phyloP scores from a whole-genome alignment of 1,140 invertebrate genomes.

The Leptopilina clavipes region DNA sequence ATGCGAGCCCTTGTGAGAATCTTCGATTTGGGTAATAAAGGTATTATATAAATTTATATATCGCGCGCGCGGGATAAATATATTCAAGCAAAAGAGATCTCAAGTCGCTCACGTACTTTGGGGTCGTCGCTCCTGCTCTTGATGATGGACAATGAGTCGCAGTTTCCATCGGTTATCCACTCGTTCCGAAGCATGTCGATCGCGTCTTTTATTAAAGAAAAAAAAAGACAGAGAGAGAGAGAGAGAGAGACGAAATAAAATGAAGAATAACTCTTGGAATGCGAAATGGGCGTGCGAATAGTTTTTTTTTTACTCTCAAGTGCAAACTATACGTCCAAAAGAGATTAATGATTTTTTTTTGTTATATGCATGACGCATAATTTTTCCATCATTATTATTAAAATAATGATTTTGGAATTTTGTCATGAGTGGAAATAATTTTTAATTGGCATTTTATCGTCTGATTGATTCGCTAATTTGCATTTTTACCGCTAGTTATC shows the following conservation, averaged over 20 bases:
- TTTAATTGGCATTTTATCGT: no score
- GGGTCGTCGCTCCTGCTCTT: conserved; percentile 10
- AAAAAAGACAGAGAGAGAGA: no score
- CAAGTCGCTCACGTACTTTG: not conserved
- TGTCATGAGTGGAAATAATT: not conserved
- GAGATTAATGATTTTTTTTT: conserved; percentile 20
- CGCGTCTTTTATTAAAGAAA: not conserved
- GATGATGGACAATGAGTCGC: conserved; percentile 19
- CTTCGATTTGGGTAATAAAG: no score
- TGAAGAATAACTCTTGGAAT: conserved; percentile 8
- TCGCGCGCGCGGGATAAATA: no score
- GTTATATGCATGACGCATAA: conserved; percentile 2
- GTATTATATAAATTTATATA: no score
- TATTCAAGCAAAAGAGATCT: no score
- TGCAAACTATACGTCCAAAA: conserved; percentile 6
- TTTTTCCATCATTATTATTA: not conserved
- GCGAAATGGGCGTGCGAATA: conserved; percentile 26
- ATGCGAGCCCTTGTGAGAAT: no score
- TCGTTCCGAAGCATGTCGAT: conserved; percentile 16
- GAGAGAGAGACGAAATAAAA: not conserved
- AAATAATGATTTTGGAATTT: not conserved
- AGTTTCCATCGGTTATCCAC: conserved; percentile 5
- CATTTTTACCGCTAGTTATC: not conserved
- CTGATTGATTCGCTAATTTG: not conserved
- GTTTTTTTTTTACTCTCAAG: conserved; percentile 1